Percentiles rank a stretch among this genome's conserved stretches.
phyloP scores from a whole-genome alignment of 2,797 vertebrate species.

The Premnoplex brunnescens region DNA sequence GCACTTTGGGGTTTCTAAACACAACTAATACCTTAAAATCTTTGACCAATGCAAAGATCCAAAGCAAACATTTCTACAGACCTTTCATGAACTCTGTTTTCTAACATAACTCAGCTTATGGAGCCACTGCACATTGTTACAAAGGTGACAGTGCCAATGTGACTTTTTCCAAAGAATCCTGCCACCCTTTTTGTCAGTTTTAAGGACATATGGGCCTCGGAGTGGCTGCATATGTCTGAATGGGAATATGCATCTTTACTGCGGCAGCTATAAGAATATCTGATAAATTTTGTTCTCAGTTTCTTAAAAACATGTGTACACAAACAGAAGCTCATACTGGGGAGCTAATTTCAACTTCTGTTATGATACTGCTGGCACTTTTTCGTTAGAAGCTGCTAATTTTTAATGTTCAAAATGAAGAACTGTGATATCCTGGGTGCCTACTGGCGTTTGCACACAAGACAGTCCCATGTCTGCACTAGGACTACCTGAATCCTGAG shows the following conservation, averaged over 20 bases:
- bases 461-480: background rate
- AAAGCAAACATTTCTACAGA: background rate
- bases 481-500: background rate
- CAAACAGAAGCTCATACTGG: background rate
- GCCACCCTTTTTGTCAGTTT: background rate
- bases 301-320: background rate
- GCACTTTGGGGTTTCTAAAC: background rate
- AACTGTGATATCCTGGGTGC: background rate
- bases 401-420: background rate
- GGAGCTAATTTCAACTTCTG: background rate
- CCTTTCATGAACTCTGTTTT: background rate
- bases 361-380: background rate
- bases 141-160: conserved; percentile 8
- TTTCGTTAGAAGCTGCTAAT: background rate
- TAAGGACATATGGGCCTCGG: background rate
- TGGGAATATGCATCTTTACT: background rate
- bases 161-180: background rate
- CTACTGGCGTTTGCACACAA: background rate
- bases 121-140: background rate
- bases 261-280: background rate
- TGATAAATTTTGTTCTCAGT: background rate
- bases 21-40: background rate
- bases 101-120: background rate
- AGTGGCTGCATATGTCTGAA: background rate
- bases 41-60: background rate